Evolutionary conservation across 2,888 invertebrate species (phyloP), one percentile per base, ranked within the genome.

Genomic region (Rhynchonema sp.): DNA sequence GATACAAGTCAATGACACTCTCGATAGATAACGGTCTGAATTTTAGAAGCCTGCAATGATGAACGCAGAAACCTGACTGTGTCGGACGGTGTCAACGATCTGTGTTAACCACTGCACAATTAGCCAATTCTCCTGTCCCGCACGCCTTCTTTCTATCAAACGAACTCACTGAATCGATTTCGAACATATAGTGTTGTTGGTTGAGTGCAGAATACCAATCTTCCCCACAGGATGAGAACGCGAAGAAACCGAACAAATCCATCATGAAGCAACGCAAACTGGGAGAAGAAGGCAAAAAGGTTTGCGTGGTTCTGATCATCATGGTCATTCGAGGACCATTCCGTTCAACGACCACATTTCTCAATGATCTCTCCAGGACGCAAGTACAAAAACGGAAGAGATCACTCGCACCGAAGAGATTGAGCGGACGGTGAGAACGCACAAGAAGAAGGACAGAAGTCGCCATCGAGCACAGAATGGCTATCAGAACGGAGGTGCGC

Each of bases 241-340:
- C 58, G 20, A 58, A 49, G 30, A 58, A 58, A n/a, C 66, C 68
- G 52, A 63, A 66, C 28, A 64, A 49, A 49, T 49, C 68, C 54
- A 69, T 68, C 61, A 68, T 70, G 67, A 68, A 69, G 64, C 62
- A 68, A 60, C 61, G 69, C 67, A 59, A 64, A 63, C 49, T 62
- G 66, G 20, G 68, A 69, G 56, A 66, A 67, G 28, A 63, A 38
- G 38, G 38, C 17, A 17, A 6, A 17, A 38, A 38, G 9, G 38
- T 6, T 13, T 13, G 17, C 6, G 9, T 38, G 38, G 38, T 17
- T 6, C 17, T 38, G 38, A n/a, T n/a, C n/a, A n/a, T n/a, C n/a
- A n/a, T n/a, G 38, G 20, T 9, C 13, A 38, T 13, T 38, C 17
- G 9, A 38, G 17, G 38, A 38, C 6, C 38, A 17, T 38, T 38